These are phyloP conservation scores for Marasmarcha lunaedactyla DNA, from an alignment of 2,888 invertebrate genomes.

Conservation along the genomic window DNA sequence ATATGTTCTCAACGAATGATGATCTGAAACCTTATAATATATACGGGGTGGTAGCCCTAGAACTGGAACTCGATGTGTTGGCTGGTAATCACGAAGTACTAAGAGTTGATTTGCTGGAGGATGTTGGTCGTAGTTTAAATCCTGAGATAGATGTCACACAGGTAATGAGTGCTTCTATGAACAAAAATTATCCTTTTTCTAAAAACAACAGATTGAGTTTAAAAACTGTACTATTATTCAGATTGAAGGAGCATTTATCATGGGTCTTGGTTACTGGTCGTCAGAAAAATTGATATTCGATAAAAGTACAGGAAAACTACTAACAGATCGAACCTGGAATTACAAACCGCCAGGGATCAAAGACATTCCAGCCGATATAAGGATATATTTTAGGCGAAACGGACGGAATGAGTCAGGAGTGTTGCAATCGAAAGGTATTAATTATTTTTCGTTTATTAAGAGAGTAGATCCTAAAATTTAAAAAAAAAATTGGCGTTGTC, in stretches of 20 bases:
- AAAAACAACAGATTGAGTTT: too few relatives aligned
- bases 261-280: slow-evolving; percentile 83
- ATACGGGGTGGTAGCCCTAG: slow-evolving; percentile 74
- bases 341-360: slow-evolving; percentile 83
- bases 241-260: slow-evolving; percentile 83
- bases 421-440: slow-evolving; percentile 78
- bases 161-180: too few relatives aligned
- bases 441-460: too few relatives aligned
- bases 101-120: slow-evolving; percentile 80
- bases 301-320: slow-evolving; percentile 72
- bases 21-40: slow-evolving; percentile 70
- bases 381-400: slow-evolving; percentile 76
- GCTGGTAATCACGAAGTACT: slow-evolving; percentile 79
- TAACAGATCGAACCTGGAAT: slow-evolving; percentile 85
- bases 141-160: slow-evolving; percentile 81
- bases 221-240: too few relatives aligned
- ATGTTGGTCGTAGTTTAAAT: slow-evolving; percentile 78
- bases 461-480: not conserved
- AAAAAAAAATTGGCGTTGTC: not conserved
- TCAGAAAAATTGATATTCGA: slow-evolving; percentile 78
- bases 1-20: slow-evolving; percentile 61
- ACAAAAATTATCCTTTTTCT: too few relatives aligned
- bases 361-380: slow-evolving; percentile 82
- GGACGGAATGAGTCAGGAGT: slow-evolving; percentile 75
- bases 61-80: slow-evolving; percentile 82